phyloP scores from a whole-genome alignment of 2,113 vertebrate species.

The Beaufortia kweichowensis region DNA sequence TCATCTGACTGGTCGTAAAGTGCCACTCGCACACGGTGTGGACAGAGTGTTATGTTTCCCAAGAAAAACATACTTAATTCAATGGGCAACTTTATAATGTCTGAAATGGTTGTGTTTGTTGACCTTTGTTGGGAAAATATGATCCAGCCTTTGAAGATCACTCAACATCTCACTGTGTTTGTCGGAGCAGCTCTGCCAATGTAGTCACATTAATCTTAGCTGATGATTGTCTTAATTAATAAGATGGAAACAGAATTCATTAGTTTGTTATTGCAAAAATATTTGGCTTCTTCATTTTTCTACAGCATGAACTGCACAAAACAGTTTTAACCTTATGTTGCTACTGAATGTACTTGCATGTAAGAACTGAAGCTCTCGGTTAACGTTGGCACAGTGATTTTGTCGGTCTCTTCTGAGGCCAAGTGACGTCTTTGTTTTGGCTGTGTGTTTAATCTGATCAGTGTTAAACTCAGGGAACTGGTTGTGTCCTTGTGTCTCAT shows the following conservation, averaged over 20 bases:
- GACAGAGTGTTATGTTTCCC: too few species aligned
- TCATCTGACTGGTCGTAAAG: too few species aligned
- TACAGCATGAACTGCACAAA: not conserved
- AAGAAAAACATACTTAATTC: too few species aligned
- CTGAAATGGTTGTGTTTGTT: not conserved
- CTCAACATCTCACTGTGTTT: constrained; percentile 4
- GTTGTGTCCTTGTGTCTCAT: constrained; percentile 9
- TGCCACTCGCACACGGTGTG: too few species aligned
- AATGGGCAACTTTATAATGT: too few species aligned
- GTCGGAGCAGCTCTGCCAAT: not conserved
- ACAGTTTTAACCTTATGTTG: not conserved
- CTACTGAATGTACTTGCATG: not conserved
- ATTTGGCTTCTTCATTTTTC: not conserved
- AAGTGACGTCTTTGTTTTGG: constrained; percentile 29
- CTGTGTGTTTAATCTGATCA: constrained; percentile 42
- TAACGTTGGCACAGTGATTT: not conserved
- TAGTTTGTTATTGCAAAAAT: not conserved
- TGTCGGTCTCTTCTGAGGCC: not conserved
- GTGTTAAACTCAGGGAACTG: constrained; percentile 14
- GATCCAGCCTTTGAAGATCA: not conserved
- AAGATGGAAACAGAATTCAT: constrained; percentile 26
- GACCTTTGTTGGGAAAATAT: too few species aligned
- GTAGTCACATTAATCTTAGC: not conserved
- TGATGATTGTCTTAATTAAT: constrained; percentile 33
- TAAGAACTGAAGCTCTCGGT: not conserved